phyloP scores from a whole-genome alignment of 1,140 invertebrate species.

The Pachypeltis micranthus region DNA sequence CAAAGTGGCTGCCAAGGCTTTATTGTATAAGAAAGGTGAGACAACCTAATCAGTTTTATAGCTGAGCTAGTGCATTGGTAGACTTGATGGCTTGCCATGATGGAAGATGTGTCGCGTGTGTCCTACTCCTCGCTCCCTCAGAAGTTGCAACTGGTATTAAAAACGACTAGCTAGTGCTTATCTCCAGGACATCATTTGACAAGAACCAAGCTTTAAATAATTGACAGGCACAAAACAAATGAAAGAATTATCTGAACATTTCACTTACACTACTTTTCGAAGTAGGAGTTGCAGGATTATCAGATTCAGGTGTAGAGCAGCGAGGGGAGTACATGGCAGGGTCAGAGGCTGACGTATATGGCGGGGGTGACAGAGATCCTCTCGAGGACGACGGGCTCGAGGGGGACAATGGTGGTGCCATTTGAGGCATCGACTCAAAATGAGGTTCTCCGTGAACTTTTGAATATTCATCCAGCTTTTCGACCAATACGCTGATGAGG shows the following conservation, averaged over 20 bases:
- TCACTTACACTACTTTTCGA: constrained; percentile 1
- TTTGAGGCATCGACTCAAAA: not conserved
- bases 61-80: too few relatives aligned
- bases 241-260: too few relatives aligned
- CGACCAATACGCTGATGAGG: constrained; percentile 10
- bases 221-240: not conserved
- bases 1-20: too few relatives aligned
- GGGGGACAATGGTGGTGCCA: constrained; percentile 5
- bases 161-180: too few relatives aligned
- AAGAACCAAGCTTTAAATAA: not conserved
- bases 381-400: constrained; percentile 9
- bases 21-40: too few relatives aligned
- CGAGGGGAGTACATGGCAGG: constrained; percentile 6
- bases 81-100: too few relatives aligned
- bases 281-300: constrained; percentile 5
- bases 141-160: too few relatives aligned
- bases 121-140: too few relatives aligned
- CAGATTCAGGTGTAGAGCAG: constrained; percentile 13
- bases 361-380: constrained; percentile 2
- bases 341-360: not conserved
- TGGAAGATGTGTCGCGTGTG: too few relatives aligned
- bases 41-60: too few relatives aligned
- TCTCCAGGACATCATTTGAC: too few relatives aligned
- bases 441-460: constrained; percentile 10
- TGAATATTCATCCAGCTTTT: constrained; percentile 11